Base-by-base conservation (phyloP, 2,888 invertebrate species). In the Ophioninae sp. region DNA sequence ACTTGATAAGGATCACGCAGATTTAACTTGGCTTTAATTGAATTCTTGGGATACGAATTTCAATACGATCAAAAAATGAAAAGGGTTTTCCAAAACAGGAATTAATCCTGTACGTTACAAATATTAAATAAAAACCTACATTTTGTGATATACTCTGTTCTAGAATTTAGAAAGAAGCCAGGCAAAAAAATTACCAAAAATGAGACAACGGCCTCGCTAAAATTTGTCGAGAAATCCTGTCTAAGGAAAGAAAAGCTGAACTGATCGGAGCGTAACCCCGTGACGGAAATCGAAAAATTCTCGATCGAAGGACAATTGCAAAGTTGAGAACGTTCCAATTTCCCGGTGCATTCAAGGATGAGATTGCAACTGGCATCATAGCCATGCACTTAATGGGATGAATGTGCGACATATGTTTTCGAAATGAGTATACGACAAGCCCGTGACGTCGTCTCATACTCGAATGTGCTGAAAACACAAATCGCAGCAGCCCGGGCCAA, bases 391-490 rank as follows among this genome's bases (percentile, higher is more conserved):
- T 64, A 41, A n/a, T n/a, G n/a, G n/a, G 56, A 63, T 65, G 8
- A 39, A 39, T 56, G 39, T 22, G 56, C 37, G 20, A 8, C 51
- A 20, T 20, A 79, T 7, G 56, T 78, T 72, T 64, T 2, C 44
- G 44, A 65, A 79, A 79, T 65, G 69, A 78, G 51, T 3, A 51
- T 51, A 13, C n/a, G 51, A 17, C 20, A 30, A 23, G 51, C 44
- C 30, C 9, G 63, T 56, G 71, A 79, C 65, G 63, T 41, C 37
- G 30, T 23, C 79, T 79, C 51, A 51, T 51, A 17, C 58, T 30
- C 13, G 56, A 64, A 39, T 20, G 22, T 44, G 39, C 22, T 20
- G 23, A 72, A 64, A 72, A 79, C 64, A 41, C 30, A 79, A 78
- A 79, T 39, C 13, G 17, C 17, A 51, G 17, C 51, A 65, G 41